Evolutionary conservation across 92 coral and sea anemone species (phyloP), one percentile per base, ranked within the genome.

Genomic region (Parazoanthus atlanticus): DNA sequence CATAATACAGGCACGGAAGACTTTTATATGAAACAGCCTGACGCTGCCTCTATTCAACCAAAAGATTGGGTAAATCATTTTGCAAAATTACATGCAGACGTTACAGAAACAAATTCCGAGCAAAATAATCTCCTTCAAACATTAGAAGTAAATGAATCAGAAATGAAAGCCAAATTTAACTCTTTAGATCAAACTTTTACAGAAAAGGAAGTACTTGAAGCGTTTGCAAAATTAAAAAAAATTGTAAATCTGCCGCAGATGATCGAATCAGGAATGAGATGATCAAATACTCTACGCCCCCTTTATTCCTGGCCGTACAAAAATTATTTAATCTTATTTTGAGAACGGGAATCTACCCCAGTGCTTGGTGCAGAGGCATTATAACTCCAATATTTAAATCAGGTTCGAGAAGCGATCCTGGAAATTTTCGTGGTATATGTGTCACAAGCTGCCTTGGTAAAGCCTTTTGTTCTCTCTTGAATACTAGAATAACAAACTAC

Each of bases 211-310:
- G 81, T 88, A 0, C 6, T 38, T 15, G 31, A 75, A 10, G 8
- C 64, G n/a, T n/a, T n/a, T n/a, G n/a, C n/a, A n/a, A n/a, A n/a
- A 47, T 36, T 46, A 0, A 83, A 79, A 56, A 46, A 73, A 61
- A 88, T 40, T 88, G 88, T 2, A 88, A 90, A 88, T 81, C 93
- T 15, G 77, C 93, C 28, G 46, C 56, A 79, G 47, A 80, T n/a
- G 93, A 90, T 79, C 69, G 36, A 79, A 90, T 90, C 8, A 7
- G 77, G 36, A 90, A 90, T 74, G 93, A 91, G 65, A 91, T 91
- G 89, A 88, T 91, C 28, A 86, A 81, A 13, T 61, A 43, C 78
- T 77, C 76, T 75, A 66, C 83, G 23, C 74, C 82, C 3, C 43
- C 40, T 26, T 33, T 91, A 65, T 31, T 83, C 30, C 32, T 54